phyloP scores from a whole-genome alignment of 30 jellyfish, hydroid and myxozoan genomes.

The Aurelia sp. region DNA sequence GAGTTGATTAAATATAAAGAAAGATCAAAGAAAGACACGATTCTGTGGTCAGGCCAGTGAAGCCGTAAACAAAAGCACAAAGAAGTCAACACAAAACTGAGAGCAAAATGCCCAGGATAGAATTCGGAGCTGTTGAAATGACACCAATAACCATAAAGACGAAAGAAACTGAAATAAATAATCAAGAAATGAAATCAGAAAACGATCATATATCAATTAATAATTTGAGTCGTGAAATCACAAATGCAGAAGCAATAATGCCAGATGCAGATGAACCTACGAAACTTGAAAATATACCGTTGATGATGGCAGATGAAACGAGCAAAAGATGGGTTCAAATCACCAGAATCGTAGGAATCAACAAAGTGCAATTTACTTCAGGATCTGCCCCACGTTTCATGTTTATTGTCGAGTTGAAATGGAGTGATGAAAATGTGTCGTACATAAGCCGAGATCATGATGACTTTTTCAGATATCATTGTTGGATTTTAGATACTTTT shows the following conservation, averaged over 20 bases:
- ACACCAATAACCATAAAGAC: neutral
- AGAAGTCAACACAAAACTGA: too few species aligned
- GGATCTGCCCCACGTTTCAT: constrained; percentile 66
- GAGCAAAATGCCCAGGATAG: constrained; percentile 32
- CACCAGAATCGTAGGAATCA: constrained; percentile 30
- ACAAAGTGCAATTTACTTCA: constrained; percentile 33
- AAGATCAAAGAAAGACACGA: too few species aligned
- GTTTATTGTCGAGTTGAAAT: constrained; percentile 50
- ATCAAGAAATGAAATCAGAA: neutral
- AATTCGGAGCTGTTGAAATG: constrained; percentile 39
- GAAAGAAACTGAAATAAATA: neutral
- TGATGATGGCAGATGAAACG: neutral
- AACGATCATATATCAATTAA: neutral
- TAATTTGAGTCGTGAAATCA: neutral
- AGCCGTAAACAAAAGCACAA: too few species aligned
- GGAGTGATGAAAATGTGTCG: constrained; percentile 47
- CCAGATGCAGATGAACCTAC: constrained; percentile 36
- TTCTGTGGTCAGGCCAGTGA: too few species aligned
- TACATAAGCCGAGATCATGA: constrained; percentile 63
- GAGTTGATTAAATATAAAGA: too few species aligned
- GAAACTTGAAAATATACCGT: constrained; percentile 13
- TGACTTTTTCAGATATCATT: constrained; percentile 71
- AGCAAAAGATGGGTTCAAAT: neutral
- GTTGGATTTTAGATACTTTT: constrained; percentile 77
- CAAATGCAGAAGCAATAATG: constrained; percentile 2